Conservation (phyloP, 2,888 invertebrate genomes). For the Mantis religiosa region DNA sequence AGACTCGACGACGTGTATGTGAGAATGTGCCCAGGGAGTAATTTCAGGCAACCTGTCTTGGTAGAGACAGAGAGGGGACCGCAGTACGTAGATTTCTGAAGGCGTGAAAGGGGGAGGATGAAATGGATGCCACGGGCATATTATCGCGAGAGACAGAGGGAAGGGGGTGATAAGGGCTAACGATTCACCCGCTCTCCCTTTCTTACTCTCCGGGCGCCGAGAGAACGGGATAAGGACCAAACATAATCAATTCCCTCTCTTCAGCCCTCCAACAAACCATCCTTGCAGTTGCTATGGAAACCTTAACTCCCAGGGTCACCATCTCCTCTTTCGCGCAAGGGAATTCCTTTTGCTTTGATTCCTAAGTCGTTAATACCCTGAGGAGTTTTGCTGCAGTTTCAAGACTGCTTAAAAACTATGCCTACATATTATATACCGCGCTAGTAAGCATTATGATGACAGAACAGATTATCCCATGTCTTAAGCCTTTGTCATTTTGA, state of each 20-base stretch:
- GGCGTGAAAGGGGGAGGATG: neutral
- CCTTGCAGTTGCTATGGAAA: neutral
- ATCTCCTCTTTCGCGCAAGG: neutral
- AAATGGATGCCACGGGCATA: neutral
- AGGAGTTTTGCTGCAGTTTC: neutral
- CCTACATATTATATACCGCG: too few relatives aligned
- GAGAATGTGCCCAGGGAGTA: neutral
- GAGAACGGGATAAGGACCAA: neutral
- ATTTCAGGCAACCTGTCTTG: neutral
- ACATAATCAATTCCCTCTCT: slow-evolving; percentile 19
- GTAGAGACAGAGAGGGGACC: neutral
- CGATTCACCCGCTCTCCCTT: neutral
- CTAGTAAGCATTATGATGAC: too few relatives aligned
- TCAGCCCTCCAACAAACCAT: neutral
- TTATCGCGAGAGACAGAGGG: slow-evolving; percentile 50
- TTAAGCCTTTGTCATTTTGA: too few relatives aligned
- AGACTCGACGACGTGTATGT: neutral
- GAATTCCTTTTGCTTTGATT: neutral
- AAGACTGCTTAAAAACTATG: too few relatives aligned
- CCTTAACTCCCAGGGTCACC: slow-evolving; percentile 5
- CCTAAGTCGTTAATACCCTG: neutral
- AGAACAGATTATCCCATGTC: too few relatives aligned
- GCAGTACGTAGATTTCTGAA: neutral
- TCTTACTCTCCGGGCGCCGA: neutral
- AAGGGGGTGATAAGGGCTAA: slow-evolving; percentile 39